Evolutionary conservation across 2,888 invertebrate genomes (phyloP).

Genomic region (Holacanthella duospinosa): DNA sequence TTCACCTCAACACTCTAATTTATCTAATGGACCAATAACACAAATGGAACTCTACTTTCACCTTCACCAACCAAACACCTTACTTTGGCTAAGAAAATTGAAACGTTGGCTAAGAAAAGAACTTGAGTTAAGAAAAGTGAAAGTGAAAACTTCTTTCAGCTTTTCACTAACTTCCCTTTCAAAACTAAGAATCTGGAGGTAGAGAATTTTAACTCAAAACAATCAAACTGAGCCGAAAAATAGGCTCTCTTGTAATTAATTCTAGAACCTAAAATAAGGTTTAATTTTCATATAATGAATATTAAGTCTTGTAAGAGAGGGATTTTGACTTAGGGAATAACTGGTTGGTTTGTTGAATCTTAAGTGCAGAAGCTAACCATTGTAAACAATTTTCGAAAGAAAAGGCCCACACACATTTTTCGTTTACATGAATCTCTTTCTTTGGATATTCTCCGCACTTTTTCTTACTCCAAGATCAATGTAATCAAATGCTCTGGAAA

Average conservation of each 20-base stretch:
- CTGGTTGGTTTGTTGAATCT: neutral
- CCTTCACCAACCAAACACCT: neutral
- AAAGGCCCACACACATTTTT: conserved; percentile 7
- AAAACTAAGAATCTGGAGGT: too few relatives aligned
- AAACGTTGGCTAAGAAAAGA: too few relatives aligned
- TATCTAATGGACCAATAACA: conserved; percentile 11
- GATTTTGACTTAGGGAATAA: neutral
- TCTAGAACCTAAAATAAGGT: too few relatives aligned
- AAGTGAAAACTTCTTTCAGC: neutral
- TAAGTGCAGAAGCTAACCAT: neutral
- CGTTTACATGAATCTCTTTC: conserved; percentile 3
- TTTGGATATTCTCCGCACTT: too few relatives aligned
- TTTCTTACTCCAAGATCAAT: too few relatives aligned
- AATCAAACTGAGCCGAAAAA: too few relatives aligned
- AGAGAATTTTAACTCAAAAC: too few relatives aligned
- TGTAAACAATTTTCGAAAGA: neutral
- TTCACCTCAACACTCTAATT: conserved; percentile 1
- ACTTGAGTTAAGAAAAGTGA: too few relatives aligned
- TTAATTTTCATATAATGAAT: neutral
- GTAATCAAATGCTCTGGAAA: too few relatives aligned
- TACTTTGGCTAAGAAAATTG: too few relatives aligned
- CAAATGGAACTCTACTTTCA: neutral
- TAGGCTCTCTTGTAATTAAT: too few relatives aligned
- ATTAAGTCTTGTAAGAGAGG: neutral
- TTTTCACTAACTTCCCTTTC: too few relatives aligned